These are phyloP conservation scores for Punctoribates punctum DNA, from an alignment of 2,888 invertebrate genomes.

Conservation along the genomic window DNA sequence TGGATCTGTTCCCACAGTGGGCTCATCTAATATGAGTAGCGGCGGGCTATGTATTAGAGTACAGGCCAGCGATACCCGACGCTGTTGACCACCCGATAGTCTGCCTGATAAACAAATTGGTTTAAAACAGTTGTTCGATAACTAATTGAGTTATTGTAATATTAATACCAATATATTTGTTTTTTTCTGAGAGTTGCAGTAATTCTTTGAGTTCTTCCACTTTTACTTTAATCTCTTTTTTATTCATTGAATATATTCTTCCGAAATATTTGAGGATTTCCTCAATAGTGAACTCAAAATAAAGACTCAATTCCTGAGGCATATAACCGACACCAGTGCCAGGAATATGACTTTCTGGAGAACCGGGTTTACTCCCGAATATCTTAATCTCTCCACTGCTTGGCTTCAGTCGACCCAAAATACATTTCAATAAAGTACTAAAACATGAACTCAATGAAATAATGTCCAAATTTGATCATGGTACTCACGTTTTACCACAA, in stretches of 20 bases:
- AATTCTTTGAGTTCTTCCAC: conserved; percentile 82
- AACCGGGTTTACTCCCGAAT: conserved; percentile 81
- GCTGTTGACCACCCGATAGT: conserved; percentile 9
- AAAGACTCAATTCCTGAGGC: conserved; percentile 65
- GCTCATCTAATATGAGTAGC: conserved; percentile 59
- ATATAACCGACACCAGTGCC: conserved; percentile 94
- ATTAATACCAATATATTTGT: conserved; percentile 51
- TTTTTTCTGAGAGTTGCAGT: conserved; percentile 80
- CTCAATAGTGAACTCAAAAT: conserved; percentile 70
- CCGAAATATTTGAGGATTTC: conserved; percentile 96
- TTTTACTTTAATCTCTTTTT: conserved; percentile 71
- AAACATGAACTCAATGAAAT: background rate
- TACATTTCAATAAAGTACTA: conserved; percentile 83
- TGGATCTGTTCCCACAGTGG: conserved; percentile 89
- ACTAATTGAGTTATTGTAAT: background rate
- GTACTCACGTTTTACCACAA: conserved; percentile 73
- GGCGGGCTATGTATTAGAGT: conserved; percentile 18
- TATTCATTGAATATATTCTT: conserved; percentile 88
- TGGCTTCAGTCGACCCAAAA: conserved; percentile 78
- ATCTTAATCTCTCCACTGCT: conserved; percentile 85
- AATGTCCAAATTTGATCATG: background rate
- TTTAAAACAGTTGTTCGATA: background rate
- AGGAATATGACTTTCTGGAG: conserved; percentile 82
- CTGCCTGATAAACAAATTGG: background rate
- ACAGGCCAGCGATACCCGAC: background rate